Base-by-base conservation (phyloP, 2,888 invertebrate species). In the Tanypteryx hageni region DNA sequence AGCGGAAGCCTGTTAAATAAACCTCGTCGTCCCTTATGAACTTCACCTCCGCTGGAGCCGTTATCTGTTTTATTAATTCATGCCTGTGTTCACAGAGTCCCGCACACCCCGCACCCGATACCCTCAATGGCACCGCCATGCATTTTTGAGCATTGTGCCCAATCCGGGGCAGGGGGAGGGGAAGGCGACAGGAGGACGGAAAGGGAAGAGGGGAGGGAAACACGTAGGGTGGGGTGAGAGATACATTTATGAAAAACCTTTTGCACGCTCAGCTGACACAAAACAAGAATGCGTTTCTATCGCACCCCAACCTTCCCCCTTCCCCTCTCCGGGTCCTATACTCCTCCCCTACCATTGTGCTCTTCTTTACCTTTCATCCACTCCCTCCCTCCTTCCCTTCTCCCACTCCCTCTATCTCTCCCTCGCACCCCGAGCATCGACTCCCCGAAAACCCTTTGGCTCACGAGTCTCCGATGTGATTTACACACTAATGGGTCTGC, bases 61-160 rank as follows among this genome's bases (percentile, higher is more conserved):
- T 76, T 27, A 76, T 76, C 76, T 27, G 76, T 76, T 76, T 76
- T 76, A 76, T 76, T 76, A 76, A 76, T 76, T 76, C 76, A 76
- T 76, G 76, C 76, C 22, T 76, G 76, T 76, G 76, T 76, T 76
- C 76, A 27, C 22, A 27, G 76, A 76, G 76, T 14, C 27, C 76
- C 76, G 76, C 27, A 22, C 68, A 68, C 44, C 68, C 68, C 68
- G 68, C 68, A n/a, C 18, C 22, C 5, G 68, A 68, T 18, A n/a
- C 68, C 68, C 68, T 68, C 68, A n/a, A 68, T 76, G 76, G 76
- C 22, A 22, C 22, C 76, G 27, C 27, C 76, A 76, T 76, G 22
- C 76, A 76, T 76, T 76, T 76, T 76, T 76, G 13, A n/a, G 76
- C 27, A 76, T 76, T 76, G 76, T 76, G 27, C 76, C 76, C 76